Base-by-base conservation (phyloP, 1,140 invertebrate species). In the Cherax destructor region DNA sequence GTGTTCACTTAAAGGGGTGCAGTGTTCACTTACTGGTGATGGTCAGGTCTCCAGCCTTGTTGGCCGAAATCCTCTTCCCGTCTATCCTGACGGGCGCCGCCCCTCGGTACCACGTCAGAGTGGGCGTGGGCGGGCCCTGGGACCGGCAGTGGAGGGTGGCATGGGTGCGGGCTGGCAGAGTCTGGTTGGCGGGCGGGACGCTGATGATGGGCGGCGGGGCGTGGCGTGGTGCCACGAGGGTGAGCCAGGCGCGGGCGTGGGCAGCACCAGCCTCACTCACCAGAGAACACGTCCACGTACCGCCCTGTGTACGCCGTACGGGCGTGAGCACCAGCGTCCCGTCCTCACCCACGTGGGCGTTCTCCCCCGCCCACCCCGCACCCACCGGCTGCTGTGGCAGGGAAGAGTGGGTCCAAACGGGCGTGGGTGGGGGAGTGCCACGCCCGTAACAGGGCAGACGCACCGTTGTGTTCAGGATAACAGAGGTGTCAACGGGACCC, bases 341-440 rank as follows among this genome's bases (percentile, higher is more conserved):
- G 72, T 88, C 92, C 47, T 50, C 24, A n/a, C 52, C 77, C 65
- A 87, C 87, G 13, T 41, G 69, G 59, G 90, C 90, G 47, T 80
- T 78, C 77, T 59, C 78, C 11, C 76, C 83, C 83, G 65, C 80
- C 92, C 83, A 92, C 10, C 92, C 92, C 16, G 88, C 50, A 18
- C 92, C 88, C 47, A 92, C 76, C 9, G 92, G 92, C 56, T 93
- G 92, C 76, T 91, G 88, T 21, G 92, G 92, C 56, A 88, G 61
- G 16, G 92, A 92, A 16, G 97, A 96, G 91, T 97, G 95, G 4
- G 96, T 97, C 97, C 97, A 97, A 92, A 97, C 97, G 76, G 97
- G 95, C 11, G 96, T 96, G 0, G 97, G 97, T 78, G 95, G 95
- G 1, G 97, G 97, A 94, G 96, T 96, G 4, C 97, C 97, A 4